phyloP scores from a whole-genome alignment of 2,113 vertebrate species.

The sheep (Ovis aries) region ARS-UI_Ramb_v3.0 NC_056054.1:268475001-268475500 shows the following conservation, averaged over 20 bases:
- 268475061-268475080: constrained; percentile 45
- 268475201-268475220: constrained; percentile 50
- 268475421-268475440: constrained; percentile 72
- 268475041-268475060: not conserved
- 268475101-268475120: constrained; percentile 31
- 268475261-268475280: constrained; percentile 64
- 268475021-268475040: not conserved
- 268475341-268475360: constrained; percentile 78
- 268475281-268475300: constrained; percentile 75
- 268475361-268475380: constrained; percentile 70
- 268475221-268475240: constrained; percentile 55
- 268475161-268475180: constrained; percentile 35
- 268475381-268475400: constrained; percentile 76
- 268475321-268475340: constrained; percentile 81
- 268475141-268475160: not conserved
- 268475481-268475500: constrained; percentile 52
- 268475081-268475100: constrained; percentile 54
- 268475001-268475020: not conserved
- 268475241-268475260: constrained; percentile 57
- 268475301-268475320: constrained; percentile 75
- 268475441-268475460: constrained; percentile 68
- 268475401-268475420: constrained; percentile 73
- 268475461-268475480: constrained; percentile 56
- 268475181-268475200: constrained; percentile 51
- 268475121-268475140: constrained; percentile 1